Evolutionary conservation across 2,797 vertebrate species (phyloP).

Genomic region (Etheostoma perlongum): DNA sequence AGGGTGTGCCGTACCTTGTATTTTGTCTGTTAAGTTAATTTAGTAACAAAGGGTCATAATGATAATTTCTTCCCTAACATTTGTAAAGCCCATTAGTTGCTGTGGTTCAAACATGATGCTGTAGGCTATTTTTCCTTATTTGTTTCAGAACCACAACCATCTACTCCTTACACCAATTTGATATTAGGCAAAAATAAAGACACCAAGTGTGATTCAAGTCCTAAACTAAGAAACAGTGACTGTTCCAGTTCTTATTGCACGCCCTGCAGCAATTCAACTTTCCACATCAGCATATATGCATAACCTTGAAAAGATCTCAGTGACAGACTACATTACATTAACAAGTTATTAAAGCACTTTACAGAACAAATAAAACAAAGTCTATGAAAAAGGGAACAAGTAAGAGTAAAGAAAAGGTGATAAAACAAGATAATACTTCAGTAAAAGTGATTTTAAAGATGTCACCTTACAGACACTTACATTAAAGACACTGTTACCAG

Average conservation of each 20-base stretch:
- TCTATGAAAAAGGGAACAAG: background rate
- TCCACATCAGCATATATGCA: background rate
- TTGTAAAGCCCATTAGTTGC: background rate
- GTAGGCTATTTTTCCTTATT: background rate
- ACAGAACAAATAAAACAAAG: conserved; percentile 4
- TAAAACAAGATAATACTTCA: background rate
- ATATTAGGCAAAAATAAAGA: background rate
- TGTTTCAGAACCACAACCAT: too few species aligned
- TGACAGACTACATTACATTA: conserved; percentile 2
- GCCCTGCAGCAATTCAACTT: background rate
- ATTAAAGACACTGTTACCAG: background rate
- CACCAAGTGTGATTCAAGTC: background rate
- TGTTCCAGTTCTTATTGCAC: too few species aligned
- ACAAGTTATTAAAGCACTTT: background rate
- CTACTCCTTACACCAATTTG: background rate
- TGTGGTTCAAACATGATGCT: background rate
- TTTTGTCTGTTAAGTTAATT: background rate
- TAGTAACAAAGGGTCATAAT: background rate
- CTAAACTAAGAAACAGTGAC: background rate
- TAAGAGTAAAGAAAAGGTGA: background rate
- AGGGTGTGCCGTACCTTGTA: background rate
- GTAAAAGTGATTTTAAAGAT: background rate
- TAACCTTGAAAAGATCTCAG: background rate
- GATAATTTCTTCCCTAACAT: background rate
- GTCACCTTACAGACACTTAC: background rate